Percentiles rank a stretch among this genome's conserved stretches.
These are phyloP conservation scores for Apis dorsata DNA, from an alignment of 1,140 invertebrate species.

Conservation along the genomic window DNA sequence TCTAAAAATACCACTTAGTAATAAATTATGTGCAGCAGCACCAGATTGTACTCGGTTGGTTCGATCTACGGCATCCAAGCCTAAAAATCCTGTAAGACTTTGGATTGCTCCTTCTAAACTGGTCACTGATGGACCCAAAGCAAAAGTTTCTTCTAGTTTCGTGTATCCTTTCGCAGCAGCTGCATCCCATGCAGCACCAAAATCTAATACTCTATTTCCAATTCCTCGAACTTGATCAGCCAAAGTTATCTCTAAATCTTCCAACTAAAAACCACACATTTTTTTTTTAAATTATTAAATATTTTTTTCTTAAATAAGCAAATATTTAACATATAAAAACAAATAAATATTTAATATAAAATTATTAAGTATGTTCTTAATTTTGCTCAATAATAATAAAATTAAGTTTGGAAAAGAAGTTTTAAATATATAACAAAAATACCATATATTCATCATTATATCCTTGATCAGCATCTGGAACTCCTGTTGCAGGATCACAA, in stretches of 20 bases:
- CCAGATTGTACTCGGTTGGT: conserved; percentile 92
- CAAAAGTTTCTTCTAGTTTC: conserved; percentile 94
- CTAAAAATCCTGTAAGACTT: conserved; percentile 92
- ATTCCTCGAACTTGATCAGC: conserved; percentile 95
- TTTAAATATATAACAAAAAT: not conserved
- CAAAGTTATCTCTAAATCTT: conserved; percentile 95
- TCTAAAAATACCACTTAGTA: conserved; percentile 91
- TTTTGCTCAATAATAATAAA: not conserved
- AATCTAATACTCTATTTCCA: conserved; percentile 76
- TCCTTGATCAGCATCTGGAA: conserved; percentile 95
- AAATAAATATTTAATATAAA: conserved; percentile 18
- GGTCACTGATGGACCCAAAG: conserved; percentile 87
- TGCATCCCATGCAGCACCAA: conserved; percentile 88
- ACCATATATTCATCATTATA: conserved; percentile 91
- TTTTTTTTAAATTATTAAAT: not conserved
- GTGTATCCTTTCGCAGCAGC: conserved; percentile 81
- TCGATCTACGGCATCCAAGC: conserved; percentile 92
- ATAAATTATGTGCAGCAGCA: conserved; percentile 90
- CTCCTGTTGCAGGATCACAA: conserved; percentile 96
- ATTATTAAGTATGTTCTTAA: not conserved
- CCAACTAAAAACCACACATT: conserved; percentile 83
- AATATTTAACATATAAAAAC: not conserved
- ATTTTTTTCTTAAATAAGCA: not conserved
- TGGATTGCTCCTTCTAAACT: conserved; percentile 93
- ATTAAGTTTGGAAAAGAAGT: not conserved